Evolutionary conservation across 2,888 invertebrate genomes (phyloP), one percentile per base, ranked within the genome.

Genomic region (Schizaphis graminum): DNA sequence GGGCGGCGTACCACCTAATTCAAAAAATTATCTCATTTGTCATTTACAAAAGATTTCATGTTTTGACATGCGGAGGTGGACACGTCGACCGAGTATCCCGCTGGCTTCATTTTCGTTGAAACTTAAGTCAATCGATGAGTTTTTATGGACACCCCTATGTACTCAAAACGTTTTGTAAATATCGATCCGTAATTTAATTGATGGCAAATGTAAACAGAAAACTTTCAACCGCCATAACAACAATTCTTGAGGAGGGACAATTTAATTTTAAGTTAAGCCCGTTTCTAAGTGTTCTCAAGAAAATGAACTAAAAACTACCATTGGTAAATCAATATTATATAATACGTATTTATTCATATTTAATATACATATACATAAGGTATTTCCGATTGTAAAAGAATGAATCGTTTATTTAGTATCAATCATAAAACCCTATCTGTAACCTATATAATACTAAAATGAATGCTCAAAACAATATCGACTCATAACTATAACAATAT

Each of bases 1-100:
- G 47, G 28, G 86, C 47, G 86, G 4, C 35, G 35, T 77, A 77
- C 77, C 77, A 77, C 77, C 5, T 77, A 77, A 21, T 77, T 77
- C 35, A 77, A 41, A 41, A 61, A 61, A 61, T 61, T 47, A 41
- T 49, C 89, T 89, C 28, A 47, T 89, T 89, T 89, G 44, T 89
- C 28, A 16, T 89, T 47, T 89, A 47, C n/a, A 61, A 89, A 89
- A 44, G 13, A 56, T 89, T 44, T 28, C 61, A 10, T 89, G 21
- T 61, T 89, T 89, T 89, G 61, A 89, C 41, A 26, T 56, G 35
- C 1, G 89, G 56, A 89, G 56, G 41, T 89, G 13, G 41, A 56
- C n/a, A 61, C 21, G 35, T 28, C 44, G 44, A 28, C 16, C 13
- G 41, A 89, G 61, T 44, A 57, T 44, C 56, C 89, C 89, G 89